Base-by-base conservation (phyloP, 2,888 invertebrate genomes). In the Linnaemya vulpina region DNA sequence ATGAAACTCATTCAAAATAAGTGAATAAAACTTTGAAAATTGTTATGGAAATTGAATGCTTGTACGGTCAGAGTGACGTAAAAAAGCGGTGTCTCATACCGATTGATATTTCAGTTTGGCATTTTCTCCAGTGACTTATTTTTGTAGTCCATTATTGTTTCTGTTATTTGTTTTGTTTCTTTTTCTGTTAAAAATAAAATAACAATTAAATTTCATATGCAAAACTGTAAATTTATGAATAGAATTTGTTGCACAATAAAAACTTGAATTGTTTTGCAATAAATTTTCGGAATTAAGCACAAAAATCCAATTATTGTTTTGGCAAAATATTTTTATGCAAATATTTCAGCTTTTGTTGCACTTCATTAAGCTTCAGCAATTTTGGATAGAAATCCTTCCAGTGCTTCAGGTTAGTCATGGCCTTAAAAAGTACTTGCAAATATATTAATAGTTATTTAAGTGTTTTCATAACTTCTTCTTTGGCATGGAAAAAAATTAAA, bases 351-450 rank as follows among this genome's bases (percentile, higher is more conserved):
- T 62, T 78, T 78, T 40, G 62, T 78, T 67, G 22, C 20, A 53
- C 62, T 70, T 78, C 62, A 83, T 83, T 74, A 83, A 68, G 62
- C 43, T 80, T 63, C 25, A 77, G 40, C 25, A 67, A 73, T 55
- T 78, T 49, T 70, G 60, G 5, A 67, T 38, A 65, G 30, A 40
- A 73, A 67, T 67, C 68, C 77, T 68, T 10, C 40, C 7, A 58
- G 51, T 60, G 49, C 30, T 67, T 55, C 17, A 51, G 49, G 25
- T 77, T 58, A 51, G 67, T n/a, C 49, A 38, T 67, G n/a, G 43
- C 38, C 58, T 58, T 67, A 67, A 46, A 68, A 68, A 25, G 20
- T 49, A 13, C 13, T 43, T 68, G 9, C 38, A 25, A 67, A 51
- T 9, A 58, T 67, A 55, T 25, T 46, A n/a, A 30, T 25, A 55